Percentiles rank a stretch among this genome's conserved stretches.
phyloP scores from a whole-genome alignment of 2,113 vertebrate species.

The Xiphophorus maculatus region DNA sequence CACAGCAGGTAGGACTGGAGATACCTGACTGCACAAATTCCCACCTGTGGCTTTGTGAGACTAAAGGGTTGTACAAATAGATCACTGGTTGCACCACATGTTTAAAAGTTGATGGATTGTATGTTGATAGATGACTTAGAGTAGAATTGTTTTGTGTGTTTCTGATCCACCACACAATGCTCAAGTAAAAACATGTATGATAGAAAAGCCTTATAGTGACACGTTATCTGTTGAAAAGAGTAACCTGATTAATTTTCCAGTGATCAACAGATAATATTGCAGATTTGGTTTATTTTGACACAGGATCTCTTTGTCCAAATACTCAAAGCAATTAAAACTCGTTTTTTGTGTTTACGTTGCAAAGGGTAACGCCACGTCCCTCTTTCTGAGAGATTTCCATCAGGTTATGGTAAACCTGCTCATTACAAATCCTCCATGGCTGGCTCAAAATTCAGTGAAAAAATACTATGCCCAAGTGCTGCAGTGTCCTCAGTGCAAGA shows the following conservation, averaged over 20 bases:
- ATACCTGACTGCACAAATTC: slow-evolving; percentile 19
- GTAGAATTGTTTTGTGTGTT: background rate
- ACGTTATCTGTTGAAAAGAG: background rate
- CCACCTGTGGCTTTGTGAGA: slow-evolving; percentile 4
- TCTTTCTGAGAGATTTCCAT: slow-evolving; percentile 78
- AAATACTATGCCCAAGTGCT: slow-evolving; percentile 87
- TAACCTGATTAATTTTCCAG: background rate
- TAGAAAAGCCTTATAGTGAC: background rate
- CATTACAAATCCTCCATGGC: slow-evolving; percentile 87
- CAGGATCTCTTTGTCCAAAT: background rate
- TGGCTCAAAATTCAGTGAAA: slow-evolving; percentile 73
- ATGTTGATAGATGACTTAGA: background rate
- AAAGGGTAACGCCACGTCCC: slow-evolving; percentile 82
- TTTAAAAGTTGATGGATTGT: background rate
- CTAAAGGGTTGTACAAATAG: slow-evolving; percentile 4
- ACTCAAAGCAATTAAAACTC: background rate
- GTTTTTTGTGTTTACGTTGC: slow-evolving; percentile 51
- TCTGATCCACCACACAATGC: background rate
- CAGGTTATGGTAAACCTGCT: slow-evolving; percentile 82
- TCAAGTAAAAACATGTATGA: no score
- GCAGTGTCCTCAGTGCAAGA: slow-evolving; percentile 91
- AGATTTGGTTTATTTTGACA: background rate
- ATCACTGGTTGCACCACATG: background rate
- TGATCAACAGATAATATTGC: no score
- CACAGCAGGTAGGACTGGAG: slow-evolving; percentile 81